Evolutionary conservation across 1,140 invertebrate genomes (phyloP).

Genomic region (Drosophila orena): DNA sequence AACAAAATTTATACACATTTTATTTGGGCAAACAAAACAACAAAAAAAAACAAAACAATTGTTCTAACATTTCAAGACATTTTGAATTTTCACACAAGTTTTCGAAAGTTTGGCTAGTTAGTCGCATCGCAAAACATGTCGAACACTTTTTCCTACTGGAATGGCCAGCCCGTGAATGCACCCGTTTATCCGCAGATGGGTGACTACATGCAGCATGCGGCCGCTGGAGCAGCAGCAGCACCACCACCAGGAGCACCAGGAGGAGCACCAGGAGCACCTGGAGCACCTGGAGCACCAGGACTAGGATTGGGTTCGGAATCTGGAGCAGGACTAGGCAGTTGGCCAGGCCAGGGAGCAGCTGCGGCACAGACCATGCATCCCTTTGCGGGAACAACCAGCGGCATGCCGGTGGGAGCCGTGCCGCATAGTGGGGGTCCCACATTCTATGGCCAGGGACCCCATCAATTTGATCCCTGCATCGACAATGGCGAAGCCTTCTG

Average conservation of each 20-base stretch:
- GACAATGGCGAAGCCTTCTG: constrained; percentile 21
- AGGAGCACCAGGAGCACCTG: not conserved
- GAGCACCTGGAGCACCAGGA: not conserved
- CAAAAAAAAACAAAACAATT: not conserved
- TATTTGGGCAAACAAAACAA: constrained; percentile 1
- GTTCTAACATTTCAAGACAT: no score
- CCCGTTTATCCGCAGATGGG: constrained; percentile 43
- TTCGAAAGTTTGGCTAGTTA: not conserved
- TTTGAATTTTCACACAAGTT: not conserved
- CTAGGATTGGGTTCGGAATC: not conserved
- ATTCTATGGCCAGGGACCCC: not conserved
- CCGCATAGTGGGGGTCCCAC: no score
- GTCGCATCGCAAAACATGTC: constrained; percentile 13
- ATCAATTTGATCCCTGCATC: constrained; percentile 6
- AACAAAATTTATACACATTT: constrained; percentile 17
- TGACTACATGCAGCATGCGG: constrained; percentile 14
- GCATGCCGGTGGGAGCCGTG: not conserved
- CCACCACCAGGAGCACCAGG: not conserved
- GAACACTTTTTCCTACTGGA: constrained; percentile 43
- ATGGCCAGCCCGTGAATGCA: constrained; percentile 39
- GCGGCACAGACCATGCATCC: not conserved
- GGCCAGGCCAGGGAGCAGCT: not conserved
- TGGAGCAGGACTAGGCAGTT: not conserved
- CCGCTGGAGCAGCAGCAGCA: not conserved
- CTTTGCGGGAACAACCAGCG: not conserved